phyloP scores from a whole-genome alignment of 2,113 vertebrate species.

The Ctenomys sociabilis region DNA sequence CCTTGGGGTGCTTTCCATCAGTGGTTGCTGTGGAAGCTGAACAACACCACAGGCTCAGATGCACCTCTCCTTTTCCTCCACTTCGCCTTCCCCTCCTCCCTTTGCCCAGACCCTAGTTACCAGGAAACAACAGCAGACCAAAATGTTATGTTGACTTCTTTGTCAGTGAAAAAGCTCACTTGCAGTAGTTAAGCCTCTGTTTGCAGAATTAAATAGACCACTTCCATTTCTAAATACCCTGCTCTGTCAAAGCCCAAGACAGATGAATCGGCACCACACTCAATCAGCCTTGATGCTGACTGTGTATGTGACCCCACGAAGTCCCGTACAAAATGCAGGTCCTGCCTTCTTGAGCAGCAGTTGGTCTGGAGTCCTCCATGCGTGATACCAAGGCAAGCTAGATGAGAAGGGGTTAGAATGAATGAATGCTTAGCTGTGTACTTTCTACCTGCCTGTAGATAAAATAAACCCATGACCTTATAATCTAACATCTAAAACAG shows the following conservation, averaged over 20 bases:
- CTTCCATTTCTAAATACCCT: slow-evolving; percentile 37
- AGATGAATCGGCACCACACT: background rate
- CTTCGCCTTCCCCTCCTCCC: background rate
- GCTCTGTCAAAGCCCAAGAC: background rate
- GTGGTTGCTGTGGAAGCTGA: slow-evolving; percentile 48
- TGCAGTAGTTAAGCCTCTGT: background rate
- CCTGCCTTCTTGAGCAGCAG: background rate
- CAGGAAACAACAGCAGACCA: slow-evolving; percentile 46
- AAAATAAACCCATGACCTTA: background rate
- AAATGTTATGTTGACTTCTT: slow-evolving; percentile 15
- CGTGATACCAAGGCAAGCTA: background rate
- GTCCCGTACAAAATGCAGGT: background rate
- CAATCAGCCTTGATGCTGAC: background rate
- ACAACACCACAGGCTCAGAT: background rate
- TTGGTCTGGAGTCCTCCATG: background rate
- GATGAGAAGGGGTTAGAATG: background rate
- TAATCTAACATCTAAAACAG: background rate
- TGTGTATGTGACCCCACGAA: background rate
- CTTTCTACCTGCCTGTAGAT: background rate
- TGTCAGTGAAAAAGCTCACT: slow-evolving; percentile 19
- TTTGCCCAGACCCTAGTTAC: slow-evolving; percentile 21
- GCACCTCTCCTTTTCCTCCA: background rate
- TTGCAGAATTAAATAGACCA: slow-evolving; percentile 37
- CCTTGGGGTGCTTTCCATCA: background rate
- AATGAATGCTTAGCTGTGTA: background rate